A percentile compares a stretch with the other conserved stretches of the same genome.
Conservation (phyloP, 2,113 vertebrate species). For the Chloropsis cyanopogon region DNA sequence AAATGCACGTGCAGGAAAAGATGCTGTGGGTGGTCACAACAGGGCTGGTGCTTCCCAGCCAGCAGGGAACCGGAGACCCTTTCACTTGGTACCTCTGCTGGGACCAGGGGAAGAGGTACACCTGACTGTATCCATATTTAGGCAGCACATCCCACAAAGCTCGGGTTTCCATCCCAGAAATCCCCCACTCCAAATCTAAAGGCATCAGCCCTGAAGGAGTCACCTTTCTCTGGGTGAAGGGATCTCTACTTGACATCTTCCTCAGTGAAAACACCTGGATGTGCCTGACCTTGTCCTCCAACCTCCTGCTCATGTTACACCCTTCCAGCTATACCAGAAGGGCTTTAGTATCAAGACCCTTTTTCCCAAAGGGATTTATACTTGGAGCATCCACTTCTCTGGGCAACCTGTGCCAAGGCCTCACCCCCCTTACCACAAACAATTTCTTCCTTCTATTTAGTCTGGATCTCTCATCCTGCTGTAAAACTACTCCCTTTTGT, state of each 20-base stretch:
- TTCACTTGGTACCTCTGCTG: neutral
- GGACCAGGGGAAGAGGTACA: neutral
- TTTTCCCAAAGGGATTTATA: neutral
- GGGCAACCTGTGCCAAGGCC: accelerated
- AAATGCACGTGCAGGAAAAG: neutral
- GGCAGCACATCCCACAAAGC: neutral
- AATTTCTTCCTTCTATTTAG: neutral
- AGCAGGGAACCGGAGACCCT: neutral
- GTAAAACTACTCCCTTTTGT: neutral
- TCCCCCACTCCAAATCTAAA: neutral
- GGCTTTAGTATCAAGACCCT: neutral
- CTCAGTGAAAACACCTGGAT: neutral
- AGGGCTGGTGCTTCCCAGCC: neutral
- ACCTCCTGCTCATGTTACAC: accelerated
- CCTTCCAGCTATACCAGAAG: neutral
- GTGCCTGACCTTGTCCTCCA: neutral
- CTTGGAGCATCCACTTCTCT: neutral
- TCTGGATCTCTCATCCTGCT: neutral
- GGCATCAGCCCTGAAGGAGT: neutral
- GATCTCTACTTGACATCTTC: neutral
- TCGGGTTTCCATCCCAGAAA: neutral
- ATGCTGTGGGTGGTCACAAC: neutral
- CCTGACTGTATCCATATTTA: accelerated
- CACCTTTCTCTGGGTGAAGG: neutral
- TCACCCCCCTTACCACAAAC: neutral